Evolutionary conservation across 2,797 vertebrate species (phyloP).

Genomic region (Salarias fasciatus): DNA sequence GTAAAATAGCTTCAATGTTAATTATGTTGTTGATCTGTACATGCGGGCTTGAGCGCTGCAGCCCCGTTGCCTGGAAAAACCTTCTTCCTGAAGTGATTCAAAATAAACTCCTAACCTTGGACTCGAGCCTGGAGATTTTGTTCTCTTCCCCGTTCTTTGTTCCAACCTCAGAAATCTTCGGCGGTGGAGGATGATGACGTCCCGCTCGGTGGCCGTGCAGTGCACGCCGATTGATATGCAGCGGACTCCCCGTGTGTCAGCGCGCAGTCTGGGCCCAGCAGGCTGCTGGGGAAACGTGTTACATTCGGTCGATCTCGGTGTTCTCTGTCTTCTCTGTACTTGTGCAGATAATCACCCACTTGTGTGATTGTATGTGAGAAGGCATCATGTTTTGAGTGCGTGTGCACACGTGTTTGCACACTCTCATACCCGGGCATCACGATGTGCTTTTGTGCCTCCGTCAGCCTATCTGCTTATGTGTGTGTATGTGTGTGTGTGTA

Average conservation of each 20-base stretch:
- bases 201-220: slow-evolving; percentile 9
- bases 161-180: background rate
- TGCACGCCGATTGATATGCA: slow-evolving; percentile 46
- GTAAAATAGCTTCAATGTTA: slow-evolving; percentile 25
- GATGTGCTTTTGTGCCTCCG: slow-evolving; percentile 42
- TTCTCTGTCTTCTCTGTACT: slow-evolving; percentile 63
- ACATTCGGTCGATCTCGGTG: slow-evolving; percentile 48
- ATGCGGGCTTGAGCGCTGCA: slow-evolving; percentile 16
- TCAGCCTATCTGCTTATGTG: slow-evolving; percentile 1
- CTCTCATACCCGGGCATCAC: slow-evolving; percentile 34
- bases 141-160: too few species aligned
- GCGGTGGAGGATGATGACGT: background rate
- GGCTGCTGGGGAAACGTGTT: slow-evolving; percentile 54
- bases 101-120: slow-evolving; percentile 44
- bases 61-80: background rate
- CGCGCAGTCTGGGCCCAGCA: slow-evolving; percentile 48
- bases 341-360: slow-evolving; percentile 67
- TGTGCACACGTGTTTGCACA: slow-evolving; percentile 42
- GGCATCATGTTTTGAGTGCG: slow-evolving; percentile 30
- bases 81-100: slow-evolving; percentile 15
- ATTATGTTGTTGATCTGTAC: slow-evolving; percentile 12
- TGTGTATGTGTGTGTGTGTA: slow-evolving; percentile 28
- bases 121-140: background rate
- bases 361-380: slow-evolving; percentile 62
- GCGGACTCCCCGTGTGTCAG: background rate